phyloP scores from a whole-genome alignment of 2,113 vertebrate species.

The Hippocampus comes region DNA sequence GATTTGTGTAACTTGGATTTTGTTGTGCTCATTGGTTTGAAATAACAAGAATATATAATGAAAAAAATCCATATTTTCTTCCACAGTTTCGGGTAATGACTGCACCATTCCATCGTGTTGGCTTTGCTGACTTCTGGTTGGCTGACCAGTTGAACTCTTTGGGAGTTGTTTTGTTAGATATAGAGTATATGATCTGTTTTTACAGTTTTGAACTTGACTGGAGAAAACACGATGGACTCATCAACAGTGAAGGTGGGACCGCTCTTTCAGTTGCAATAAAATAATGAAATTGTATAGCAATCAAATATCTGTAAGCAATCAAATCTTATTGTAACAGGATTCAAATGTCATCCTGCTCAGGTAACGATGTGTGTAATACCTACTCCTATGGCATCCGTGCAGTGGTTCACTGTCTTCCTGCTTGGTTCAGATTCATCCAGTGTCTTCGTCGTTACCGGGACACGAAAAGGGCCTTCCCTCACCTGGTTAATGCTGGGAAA shows the following conservation, averaged over 20 bases:
- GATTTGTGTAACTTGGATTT: not conserved
- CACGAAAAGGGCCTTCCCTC: constrained; percentile 94
- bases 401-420: constrained; percentile 94
- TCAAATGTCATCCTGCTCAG: constrained; percentile 27
- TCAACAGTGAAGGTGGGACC: constrained; percentile 49
- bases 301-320: not conserved
- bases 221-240: constrained; percentile 73
- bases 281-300: not conserved
- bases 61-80: not conserved
- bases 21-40: not conserved
- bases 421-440: constrained; percentile 97
- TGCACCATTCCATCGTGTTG: constrained; percentile 95
- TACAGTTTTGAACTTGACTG: constrained; percentile 95
- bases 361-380: constrained; percentile 75
- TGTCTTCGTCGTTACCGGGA: constrained; percentile 97
- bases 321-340: not conserved
- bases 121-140: constrained; percentile 99
- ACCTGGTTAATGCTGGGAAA: constrained; percentile 96
- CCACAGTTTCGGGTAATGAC: constrained; percentile 93
- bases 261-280: not conserved
- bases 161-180: constrained; percentile 88
- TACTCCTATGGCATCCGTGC: constrained; percentile 94
- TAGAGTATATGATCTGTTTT: constrained; percentile 99
- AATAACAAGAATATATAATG: not conserved
- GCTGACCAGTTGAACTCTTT: constrained; percentile 98